A percentile compares a stretch with the other conserved stretches of the same genome.
Conservation (phyloP, 2,888 invertebrate species). For the Eueremaeus valkanovi region DNA sequence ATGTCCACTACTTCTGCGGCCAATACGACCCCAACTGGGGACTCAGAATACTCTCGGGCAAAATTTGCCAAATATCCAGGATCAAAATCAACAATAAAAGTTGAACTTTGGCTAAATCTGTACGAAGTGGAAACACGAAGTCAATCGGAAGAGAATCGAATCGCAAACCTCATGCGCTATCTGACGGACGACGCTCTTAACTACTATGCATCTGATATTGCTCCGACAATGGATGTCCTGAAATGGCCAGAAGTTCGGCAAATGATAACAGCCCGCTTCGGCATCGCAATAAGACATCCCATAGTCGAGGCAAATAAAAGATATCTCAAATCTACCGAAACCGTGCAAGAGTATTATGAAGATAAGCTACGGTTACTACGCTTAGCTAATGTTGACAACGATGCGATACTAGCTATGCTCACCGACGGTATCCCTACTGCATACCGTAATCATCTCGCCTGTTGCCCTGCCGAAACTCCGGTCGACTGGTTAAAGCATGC, state of each 20-base stretch:
- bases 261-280: constrained; percentile 15
- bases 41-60: too few species aligned
- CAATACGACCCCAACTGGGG: neutral
- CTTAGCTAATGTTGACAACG: neutral
- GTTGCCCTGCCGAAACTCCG: neutral
- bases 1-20: too few species aligned
- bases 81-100: neutral
- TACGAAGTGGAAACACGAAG: neutral
- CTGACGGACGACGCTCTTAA: constrained; percentile 10
- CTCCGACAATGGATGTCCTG: neutral
- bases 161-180: neutral
- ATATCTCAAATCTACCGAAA: neutral
- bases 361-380: neutral
- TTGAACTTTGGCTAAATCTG: neutral
- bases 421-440: constrained; percentile 7
- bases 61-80: neutral
- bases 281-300: neutral
- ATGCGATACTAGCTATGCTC: neutral
- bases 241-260: neutral
- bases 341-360: neutral
- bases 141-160: neutral
- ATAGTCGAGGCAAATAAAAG: constrained; percentile 13
- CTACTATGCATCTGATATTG: constrained; percentile 19
- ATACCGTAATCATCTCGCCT: neutral
- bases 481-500: neutral